These are phyloP conservation scores for Drosophila aff. DNA, from an alignment of 1,140 invertebrate species.

Conservation along the genomic window DNA sequence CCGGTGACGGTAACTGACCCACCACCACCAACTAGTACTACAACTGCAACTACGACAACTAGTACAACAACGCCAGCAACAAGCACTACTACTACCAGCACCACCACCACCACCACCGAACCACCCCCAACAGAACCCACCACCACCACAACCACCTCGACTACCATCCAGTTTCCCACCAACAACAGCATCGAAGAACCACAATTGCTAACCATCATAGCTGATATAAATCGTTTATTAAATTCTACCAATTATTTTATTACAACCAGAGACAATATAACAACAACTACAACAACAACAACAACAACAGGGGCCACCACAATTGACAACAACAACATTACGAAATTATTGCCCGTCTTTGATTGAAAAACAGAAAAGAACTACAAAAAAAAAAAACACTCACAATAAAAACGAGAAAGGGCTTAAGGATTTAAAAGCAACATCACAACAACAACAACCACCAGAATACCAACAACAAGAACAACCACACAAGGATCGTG, in stretches of 20 bases:
- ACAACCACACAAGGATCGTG: slow-evolving; percentile 22
- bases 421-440: slow-evolving; percentile 35
- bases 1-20: slow-evolving; percentile 26
- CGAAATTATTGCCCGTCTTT: slow-evolving; percentile 74
- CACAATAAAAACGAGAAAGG: slow-evolving; percentile 6
- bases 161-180: slow-evolving; percentile 45
- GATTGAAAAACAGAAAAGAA: slow-evolving; percentile 41
- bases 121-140: slow-evolving; percentile 41
- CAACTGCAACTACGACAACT: slow-evolving; percentile 23
- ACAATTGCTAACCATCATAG: slow-evolving; percentile 77
- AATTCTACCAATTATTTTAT: slow-evolving; percentile 85
- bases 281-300: slow-evolving; percentile 66
- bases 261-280: slow-evolving; percentile 84
- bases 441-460: slow-evolving; percentile 24
- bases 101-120: slow-evolving; percentile 29
- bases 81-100: slow-evolving; percentile 26
- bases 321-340: slow-evolving; percentile 67
- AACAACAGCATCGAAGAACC: slow-evolving; percentile 74
- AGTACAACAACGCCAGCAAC: slow-evolving; percentile 28
- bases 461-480: slow-evolving; percentile 26
- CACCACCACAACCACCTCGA: slow-evolving; percentile 31
- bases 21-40: slow-evolving; percentile 6
- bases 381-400: neutral
- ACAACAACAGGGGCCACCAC: slow-evolving; percentile 51
- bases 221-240: slow-evolving; percentile 84